Percentiles rank a stretch among this genome's conserved stretches.
These are phyloP conservation scores for Campylomormyrus tamandua DNA, from an alignment of 2,113 vertebrate species.

Conservation along the genomic window DNA sequence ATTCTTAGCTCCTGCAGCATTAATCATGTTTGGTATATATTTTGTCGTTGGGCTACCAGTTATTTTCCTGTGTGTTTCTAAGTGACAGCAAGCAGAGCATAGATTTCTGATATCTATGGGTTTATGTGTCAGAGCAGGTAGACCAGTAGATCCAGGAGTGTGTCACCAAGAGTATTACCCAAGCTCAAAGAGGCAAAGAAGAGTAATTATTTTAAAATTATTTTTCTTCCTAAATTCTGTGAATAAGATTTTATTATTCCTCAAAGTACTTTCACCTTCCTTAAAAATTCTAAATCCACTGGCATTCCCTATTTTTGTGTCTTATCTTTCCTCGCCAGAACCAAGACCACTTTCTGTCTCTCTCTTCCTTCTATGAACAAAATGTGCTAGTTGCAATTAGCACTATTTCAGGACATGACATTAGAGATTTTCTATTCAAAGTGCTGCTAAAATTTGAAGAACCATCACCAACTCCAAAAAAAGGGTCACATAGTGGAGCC, in stretches of 20 bases:
- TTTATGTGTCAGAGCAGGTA: background rate
- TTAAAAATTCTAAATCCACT: background rate
- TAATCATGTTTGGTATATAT: background rate
- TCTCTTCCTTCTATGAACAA: background rate
- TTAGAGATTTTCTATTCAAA: slow-evolving; percentile 13
- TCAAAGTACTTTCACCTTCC: background rate
- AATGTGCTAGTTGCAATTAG: slow-evolving; percentile 9
- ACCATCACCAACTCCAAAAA: background rate
- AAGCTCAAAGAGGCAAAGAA: background rate
- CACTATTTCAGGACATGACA: slow-evolving; percentile 7
- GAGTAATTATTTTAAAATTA: background rate
- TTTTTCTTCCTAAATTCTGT: background rate
- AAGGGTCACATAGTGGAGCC: background rate
- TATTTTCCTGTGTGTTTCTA: background rate
- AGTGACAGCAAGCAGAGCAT: background rate
- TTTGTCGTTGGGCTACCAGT: background rate
- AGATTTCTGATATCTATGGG: background rate
- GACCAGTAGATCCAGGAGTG: background rate
- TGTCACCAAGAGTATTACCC: background rate
- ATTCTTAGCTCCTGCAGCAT: background rate
- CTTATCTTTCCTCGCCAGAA: background rate
- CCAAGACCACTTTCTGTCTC: background rate
- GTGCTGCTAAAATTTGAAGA: background rate
- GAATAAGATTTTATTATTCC: background rate
- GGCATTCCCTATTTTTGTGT: background rate